Base-by-base conservation (phyloP, 2,113 vertebrate genomes). In the Casuarius casuarius region DNA sequence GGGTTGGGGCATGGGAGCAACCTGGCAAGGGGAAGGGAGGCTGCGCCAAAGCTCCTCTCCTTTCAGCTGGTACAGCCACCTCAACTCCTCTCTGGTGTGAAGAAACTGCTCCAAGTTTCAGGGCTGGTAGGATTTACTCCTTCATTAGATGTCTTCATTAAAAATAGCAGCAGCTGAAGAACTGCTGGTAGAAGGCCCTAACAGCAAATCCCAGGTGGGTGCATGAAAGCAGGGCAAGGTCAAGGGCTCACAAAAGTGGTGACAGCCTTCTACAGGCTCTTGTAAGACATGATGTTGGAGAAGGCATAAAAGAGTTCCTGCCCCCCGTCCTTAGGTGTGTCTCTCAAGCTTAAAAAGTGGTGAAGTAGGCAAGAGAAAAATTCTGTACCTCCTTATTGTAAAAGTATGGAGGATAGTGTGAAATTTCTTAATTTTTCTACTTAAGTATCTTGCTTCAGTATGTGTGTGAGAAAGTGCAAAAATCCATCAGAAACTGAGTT, bases 191-290 rank as follows among this genome's bases (percentile, higher is more conserved):
- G 16, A 87, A 38, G 78, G 9, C 28, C 25, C 16, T 20, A 75
- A 75, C 19, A 48, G 22, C 23, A 79, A 88, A 76, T 0, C 0
- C 16, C 28, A 29, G 0, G 9, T 48, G 28, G 58, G 48, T 31
- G 22, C 18, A 48, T 38, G n/a, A 38, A 20, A 17, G 29, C 17
- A 9, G 48, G 28, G 49, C 35, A 68, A 48, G 66, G 63, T 54
- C 49, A n/a, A 15, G 25, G 44, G 35, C 26, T 51, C n/a, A 11
- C 8, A 63, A 22, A 49, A 78, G 33, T 52, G 13, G 16, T 49
- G 26, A 42, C 21, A 75, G 25, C 21, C 15, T 33, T 42, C 40
- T 82, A 68, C 56, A 77, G 22, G 21, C 14, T 28, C 17, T 79
- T 59, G 28, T 54, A 63, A 68, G 25, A 9, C 38, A 87, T 20